These are phyloP conservation scores for Ectropis crepuscularia DNA, from an alignment of 2,888 invertebrate genomes.

Conservation along the genomic window DNA sequence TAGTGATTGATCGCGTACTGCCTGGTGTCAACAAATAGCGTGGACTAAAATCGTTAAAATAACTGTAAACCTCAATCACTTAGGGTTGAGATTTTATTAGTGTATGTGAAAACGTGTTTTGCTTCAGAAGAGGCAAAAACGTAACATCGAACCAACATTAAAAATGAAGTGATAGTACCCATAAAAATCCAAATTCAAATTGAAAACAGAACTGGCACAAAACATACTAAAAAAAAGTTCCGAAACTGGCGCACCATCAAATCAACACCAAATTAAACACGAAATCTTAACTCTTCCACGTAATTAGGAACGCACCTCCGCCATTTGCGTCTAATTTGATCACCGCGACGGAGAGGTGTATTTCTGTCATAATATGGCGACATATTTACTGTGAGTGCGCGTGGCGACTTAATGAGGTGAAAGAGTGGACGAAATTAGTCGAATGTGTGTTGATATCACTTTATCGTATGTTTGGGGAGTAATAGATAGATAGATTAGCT, in stretches of 20 bases:
- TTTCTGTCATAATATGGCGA: conserved; percentile 29
- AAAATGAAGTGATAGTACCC: too few species aligned
- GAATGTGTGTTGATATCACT: not conserved
- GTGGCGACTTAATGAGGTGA: conserved; percentile 24
- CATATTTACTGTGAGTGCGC: conserved; percentile 21
- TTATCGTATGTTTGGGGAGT: not conserved
- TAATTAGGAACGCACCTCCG: conserved; percentile 14
- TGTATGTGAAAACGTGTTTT: too few species aligned
- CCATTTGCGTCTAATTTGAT: conserved; percentile 37
- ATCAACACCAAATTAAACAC: conserved; percentile 20
- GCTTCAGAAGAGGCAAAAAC: too few species aligned
- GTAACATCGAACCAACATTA: too few species aligned
- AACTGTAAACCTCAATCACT: too few species aligned
- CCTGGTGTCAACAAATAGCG: too few species aligned
- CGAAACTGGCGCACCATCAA: conserved; percentile 5
- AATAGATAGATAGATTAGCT: too few species aligned
- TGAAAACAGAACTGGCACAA: not conserved
- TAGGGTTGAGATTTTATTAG: too few species aligned
- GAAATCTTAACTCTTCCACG: conserved; percentile 17
- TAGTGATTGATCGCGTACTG: too few species aligned
- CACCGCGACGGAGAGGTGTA: conserved; percentile 21
- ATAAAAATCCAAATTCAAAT: too few species aligned
- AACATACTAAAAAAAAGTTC: not conserved
- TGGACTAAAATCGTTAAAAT: too few species aligned
- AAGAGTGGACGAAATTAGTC: conserved; percentile 17